Percentiles rank a stretch among this genome's conserved stretches.
phyloP scores from a whole-genome alignment of 2,888 invertebrate species.

The Galerucella nymphaeae region DNA sequence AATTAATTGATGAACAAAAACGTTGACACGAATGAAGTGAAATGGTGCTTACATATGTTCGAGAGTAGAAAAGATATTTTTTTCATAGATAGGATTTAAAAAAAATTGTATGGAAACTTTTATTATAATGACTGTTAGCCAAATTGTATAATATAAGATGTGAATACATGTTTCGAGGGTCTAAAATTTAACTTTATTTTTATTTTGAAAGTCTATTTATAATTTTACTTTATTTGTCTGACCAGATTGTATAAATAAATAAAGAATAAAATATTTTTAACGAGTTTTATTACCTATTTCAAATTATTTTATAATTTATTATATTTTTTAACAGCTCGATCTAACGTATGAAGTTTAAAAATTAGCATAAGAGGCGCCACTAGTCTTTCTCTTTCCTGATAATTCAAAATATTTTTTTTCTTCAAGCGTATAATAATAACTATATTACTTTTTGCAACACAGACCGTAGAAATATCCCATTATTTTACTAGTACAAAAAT shows the following conservation, averaged over 20 bases:
- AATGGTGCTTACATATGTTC: slow-evolving; percentile 20
- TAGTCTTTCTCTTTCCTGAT: no score
- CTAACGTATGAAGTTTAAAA: no score
- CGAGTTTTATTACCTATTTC: not conserved
- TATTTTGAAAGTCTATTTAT: not conserved
- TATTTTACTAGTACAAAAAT: no score
- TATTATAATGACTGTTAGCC: slow-evolving; percentile 38
- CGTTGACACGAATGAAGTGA: slow-evolving; percentile 22
- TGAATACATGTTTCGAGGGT: slow-evolving; percentile 26
- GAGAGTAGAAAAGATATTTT: slow-evolving; percentile 27
- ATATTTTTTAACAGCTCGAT: no score
- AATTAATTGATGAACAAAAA: not conserved
- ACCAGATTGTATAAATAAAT: slow-evolving; percentile 6
- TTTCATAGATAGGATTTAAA: slow-evolving; percentile 24
- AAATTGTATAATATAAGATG: slow-evolving; percentile 22
- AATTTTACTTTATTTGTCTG: not conserved
- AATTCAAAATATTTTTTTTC: no score
- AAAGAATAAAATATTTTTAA: slow-evolving; percentile 3
- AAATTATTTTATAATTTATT: no score
- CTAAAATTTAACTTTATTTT: slow-evolving; percentile 8
- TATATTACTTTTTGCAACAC: no score
- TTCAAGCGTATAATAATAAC: no score
- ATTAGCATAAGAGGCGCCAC: no score
- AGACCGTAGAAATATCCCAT: no score
- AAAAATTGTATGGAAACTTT: slow-evolving; percentile 21